These are phyloP conservation scores for Drosophila mojavensis DNA, from an alignment of 1,140 invertebrate species.

Conservation along the genomic window DNA sequence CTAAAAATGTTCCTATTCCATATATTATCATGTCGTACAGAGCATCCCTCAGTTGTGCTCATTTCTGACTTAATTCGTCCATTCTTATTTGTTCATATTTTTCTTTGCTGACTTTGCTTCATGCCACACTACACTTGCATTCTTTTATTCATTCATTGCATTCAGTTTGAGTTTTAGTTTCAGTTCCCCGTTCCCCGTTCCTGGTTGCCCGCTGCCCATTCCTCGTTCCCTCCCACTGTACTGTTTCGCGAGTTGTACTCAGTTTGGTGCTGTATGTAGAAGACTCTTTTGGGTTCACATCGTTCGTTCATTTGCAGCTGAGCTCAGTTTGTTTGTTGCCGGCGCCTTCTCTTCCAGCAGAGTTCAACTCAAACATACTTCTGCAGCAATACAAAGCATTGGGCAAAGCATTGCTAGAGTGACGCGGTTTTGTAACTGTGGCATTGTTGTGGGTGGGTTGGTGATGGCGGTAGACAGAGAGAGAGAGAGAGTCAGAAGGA, in stretches of 20 bases:
- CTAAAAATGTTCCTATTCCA: too few relatives aligned
- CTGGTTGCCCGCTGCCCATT: too few relatives aligned
- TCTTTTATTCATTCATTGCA: slow-evolving; percentile 58
- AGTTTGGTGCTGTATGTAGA: slow-evolving; percentile 5
- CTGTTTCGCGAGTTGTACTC: neutral
- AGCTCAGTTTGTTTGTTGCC: slow-evolving; percentile 55
- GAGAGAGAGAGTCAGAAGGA: neutral
- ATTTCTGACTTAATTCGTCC: neutral
- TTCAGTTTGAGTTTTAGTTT: slow-evolving; percentile 55
- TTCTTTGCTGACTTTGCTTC: slow-evolving; percentile 26
- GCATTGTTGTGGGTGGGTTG: slow-evolving; percentile 39
- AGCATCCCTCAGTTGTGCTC: neutral
- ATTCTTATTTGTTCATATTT: slow-evolving; percentile 12
- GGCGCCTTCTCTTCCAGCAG: slow-evolving; percentile 8
- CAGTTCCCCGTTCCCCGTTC: neutral
- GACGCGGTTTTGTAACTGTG: slow-evolving; percentile 43
- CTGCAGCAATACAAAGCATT: slow-evolving; percentile 30
- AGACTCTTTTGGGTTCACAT: slow-evolving; percentile 28
- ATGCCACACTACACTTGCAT: slow-evolving; percentile 42
- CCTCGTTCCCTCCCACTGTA: neutral
- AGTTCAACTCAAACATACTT: slow-evolving; percentile 16
- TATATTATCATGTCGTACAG: neutral
- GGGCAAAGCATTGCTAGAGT: slow-evolving; percentile 44
- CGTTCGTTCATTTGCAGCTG: slow-evolving; percentile 50
- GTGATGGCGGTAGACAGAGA: neutral